Conservation (phyloP, 2,888 invertebrate genomes). For the Stenotaenia linearis region DNA sequence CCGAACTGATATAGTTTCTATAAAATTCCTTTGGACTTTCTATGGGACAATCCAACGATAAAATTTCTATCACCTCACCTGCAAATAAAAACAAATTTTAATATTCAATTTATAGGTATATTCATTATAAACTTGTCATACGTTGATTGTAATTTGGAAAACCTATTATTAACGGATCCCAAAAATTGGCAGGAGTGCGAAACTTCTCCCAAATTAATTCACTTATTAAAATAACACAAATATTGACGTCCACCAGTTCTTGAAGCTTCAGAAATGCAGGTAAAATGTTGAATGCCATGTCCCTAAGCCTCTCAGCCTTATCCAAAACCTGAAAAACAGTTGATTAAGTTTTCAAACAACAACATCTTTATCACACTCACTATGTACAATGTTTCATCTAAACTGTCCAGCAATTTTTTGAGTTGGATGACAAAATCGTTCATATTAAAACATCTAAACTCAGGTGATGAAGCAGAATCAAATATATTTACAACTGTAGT, state of each 20-base stretch:
- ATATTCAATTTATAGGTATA: background rate
- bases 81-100: constrained; percentile 37
- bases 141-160: constrained; percentile 75
- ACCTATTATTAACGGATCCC: constrained; percentile 65
- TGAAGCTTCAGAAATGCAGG: constrained; percentile 65
- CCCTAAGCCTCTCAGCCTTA: constrained; percentile 70
- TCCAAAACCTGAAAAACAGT: constrained; percentile 59
- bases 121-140: constrained; percentile 35
- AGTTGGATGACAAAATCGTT: background rate
- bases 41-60: constrained; percentile 44
- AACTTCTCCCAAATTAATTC: constrained; percentile 77
- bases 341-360: too few relatives aligned
- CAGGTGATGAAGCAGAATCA: background rate
- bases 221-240: constrained; percentile 70
- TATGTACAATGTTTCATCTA: background rate
- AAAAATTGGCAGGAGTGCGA: constrained; percentile 60
- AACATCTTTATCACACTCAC: background rate
- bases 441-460: background rate
- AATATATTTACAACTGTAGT: constrained; percentile 51
- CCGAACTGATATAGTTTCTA: constrained; percentile 70
- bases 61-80: constrained; percentile 55
- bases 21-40: constrained; percentile 55
- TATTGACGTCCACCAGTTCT: constrained; percentile 61
- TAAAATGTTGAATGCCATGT: constrained; percentile 68
- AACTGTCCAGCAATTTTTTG: background rate